Conservation (phyloP, 2,797 vertebrate species). For the Nyctalus aviator region DNA sequence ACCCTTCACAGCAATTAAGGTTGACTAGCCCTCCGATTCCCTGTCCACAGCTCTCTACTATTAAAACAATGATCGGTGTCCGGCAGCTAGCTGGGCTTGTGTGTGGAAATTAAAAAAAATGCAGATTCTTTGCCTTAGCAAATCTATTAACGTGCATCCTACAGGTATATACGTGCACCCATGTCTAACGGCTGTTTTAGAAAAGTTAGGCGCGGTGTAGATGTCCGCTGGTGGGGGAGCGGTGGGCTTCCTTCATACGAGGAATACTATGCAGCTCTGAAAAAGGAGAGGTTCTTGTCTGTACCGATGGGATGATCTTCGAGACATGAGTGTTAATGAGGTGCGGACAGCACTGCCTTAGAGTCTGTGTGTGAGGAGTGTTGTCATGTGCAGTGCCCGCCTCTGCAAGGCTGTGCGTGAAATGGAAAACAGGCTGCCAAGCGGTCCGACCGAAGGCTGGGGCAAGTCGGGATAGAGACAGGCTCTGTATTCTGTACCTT, state of each 20-base stretch:
- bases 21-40: no score
- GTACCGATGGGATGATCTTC: background rate
- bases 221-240: background rate
- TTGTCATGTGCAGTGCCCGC: background rate
- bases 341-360: no score
- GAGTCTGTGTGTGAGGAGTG: background rate
- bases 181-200: background rate
- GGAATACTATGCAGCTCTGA: background rate
- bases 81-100: background rate
- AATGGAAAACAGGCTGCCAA: background rate
- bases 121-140: background rate
- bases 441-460: background rate
- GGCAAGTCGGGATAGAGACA: fast-evolving
- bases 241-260: background rate
- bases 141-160: background rate
- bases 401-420: no score
- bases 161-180: no score
- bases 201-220: background rate
- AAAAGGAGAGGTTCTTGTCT: background rate
- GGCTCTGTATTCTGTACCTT: background rate
- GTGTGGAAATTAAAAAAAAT: background rate
- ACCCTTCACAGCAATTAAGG: no score
- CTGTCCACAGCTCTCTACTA: no score
- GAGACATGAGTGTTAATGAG: background rate
- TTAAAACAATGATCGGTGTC: no score